A percentile compares a stretch with the other conserved stretches of the same genome.
These are phyloP conservation scores for Cynoglossus semilaevis DNA, from an alignment of 2,113 vertebrate genomes.

Conservation along the genomic window DNA sequence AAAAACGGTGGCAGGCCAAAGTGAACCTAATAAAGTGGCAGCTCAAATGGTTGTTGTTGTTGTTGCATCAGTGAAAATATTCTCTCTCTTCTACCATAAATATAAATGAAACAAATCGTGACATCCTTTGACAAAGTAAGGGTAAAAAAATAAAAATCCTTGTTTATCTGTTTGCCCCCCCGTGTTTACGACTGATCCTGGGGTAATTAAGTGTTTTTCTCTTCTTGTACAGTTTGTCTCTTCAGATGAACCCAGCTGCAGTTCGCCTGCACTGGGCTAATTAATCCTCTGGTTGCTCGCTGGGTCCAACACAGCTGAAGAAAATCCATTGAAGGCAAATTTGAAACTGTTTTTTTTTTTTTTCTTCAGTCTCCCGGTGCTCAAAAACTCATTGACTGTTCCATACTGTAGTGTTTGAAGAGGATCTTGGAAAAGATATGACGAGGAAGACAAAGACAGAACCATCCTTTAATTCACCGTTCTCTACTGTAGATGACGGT, in stretches of 20 bases:
- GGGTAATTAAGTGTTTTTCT: constrained; percentile 16
- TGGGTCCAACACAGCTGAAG: background rate
- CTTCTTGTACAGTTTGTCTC: constrained; percentile 17
- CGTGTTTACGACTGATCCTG: constrained; percentile 5
- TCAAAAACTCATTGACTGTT: too few relatives aligned
- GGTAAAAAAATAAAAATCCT: background rate
- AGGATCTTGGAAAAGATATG: too few relatives aligned
- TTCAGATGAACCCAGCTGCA: constrained; percentile 5
- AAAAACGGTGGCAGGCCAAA: too few relatives aligned
- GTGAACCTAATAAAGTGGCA: too few relatives aligned
- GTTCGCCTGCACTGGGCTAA: constrained; percentile 4
- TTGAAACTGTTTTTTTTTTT: too few relatives aligned
- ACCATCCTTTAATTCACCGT: too few relatives aligned
- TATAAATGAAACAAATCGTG: constrained; percentile 9
- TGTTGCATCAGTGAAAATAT: too few relatives aligned
- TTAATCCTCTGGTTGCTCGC: constrained; percentile 12
- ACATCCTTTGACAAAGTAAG: constrained; percentile 9
- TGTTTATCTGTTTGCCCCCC: background rate
- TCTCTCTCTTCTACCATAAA: constrained; percentile 16
- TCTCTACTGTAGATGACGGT: too few relatives aligned
- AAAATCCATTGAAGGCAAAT: constrained; percentile 3
- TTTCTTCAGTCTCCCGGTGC: too few relatives aligned
- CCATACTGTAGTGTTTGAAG: too few relatives aligned
- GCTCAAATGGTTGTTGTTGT: too few relatives aligned
- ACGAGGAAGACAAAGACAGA: too few relatives aligned